A percentile compares a stretch with the other conserved stretches of the same genome.
Evolutionary conservation across 2,888 invertebrate genomes (phyloP).

Genomic region (Dendrolimus pini): DNA sequence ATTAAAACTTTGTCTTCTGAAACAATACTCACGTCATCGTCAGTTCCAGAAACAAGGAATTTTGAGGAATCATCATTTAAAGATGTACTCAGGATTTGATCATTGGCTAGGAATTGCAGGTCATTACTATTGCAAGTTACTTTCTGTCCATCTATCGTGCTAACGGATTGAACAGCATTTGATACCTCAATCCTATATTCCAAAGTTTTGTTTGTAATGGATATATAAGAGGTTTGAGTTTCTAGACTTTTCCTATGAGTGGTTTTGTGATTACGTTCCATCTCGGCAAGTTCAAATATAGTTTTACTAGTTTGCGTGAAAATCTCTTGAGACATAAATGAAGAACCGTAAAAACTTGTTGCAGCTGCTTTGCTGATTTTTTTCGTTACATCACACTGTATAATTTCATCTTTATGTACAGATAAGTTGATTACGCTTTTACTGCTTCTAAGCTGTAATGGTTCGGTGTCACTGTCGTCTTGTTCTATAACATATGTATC

Average conservation of each 20-base stretch:
- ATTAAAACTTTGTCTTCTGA: conserved; percentile 25
- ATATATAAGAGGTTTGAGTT: conserved; percentile 60
- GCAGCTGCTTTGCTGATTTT: conserved; percentile 21
- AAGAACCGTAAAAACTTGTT: conserved; percentile 26
- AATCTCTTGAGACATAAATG: conserved; percentile 45
- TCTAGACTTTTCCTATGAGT: conserved; percentile 35
- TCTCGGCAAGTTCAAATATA: conserved; percentile 64
- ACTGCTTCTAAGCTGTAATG: conserved; percentile 26
- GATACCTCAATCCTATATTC: conserved; percentile 41
- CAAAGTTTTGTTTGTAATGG: conserved; percentile 46
- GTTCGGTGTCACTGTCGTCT: conserved; percentile 50
- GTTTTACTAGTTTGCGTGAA: conserved; percentile 78
- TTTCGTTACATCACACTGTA: conserved; percentile 15
- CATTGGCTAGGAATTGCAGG: not conserved
- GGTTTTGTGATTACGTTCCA: conserved; percentile 25
- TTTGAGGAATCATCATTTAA: conserved; percentile 43
- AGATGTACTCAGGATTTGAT: conserved; percentile 10
- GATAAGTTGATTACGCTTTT: conserved; percentile 26
- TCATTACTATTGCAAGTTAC: not conserved
- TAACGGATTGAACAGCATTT: conserved; percentile 7
- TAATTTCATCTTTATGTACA: conserved; percentile 4
- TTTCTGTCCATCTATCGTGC: not conserved
- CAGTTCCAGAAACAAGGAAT: conserved; percentile 26
- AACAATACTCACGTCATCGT: conserved; percentile 22
- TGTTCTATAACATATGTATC: conserved; percentile 58